Evolutionary conservation across 64 coral and sea anemone species (phyloP).

Genomic region (Porites lutea): DNA sequence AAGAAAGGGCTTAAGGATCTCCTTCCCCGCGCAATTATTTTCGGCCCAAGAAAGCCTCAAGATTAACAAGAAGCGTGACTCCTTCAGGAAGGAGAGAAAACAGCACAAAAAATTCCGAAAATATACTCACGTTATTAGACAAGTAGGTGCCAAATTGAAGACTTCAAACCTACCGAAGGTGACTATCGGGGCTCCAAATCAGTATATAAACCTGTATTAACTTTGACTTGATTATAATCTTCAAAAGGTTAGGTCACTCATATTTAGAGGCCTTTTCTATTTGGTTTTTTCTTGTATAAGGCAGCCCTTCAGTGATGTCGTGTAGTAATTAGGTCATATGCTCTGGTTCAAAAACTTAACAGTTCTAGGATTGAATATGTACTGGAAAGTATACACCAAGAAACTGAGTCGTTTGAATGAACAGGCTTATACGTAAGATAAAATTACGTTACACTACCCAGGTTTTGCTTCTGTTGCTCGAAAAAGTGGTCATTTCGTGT

Average conservation of each 20-base stretch:
- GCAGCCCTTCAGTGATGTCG: no score
- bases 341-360: no score
- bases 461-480: no score
- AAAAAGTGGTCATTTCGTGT: no score
- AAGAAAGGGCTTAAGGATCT: no score
- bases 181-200: neutral
- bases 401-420: no score
- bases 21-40: neutral
- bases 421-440: neutral
- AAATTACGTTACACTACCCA: neutral
- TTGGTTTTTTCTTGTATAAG: no score
- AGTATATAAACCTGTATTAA: neutral
- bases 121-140: neutral
- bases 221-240: slow-evolving; percentile 2
- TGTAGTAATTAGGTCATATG: no score
- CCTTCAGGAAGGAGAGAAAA: neutral
- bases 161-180: neutral
- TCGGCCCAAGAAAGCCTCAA: neutral
- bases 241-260: no score
- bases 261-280: no score
- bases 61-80: neutral
- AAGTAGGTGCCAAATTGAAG: neutral
- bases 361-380: no score
- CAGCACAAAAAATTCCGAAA: neutral
- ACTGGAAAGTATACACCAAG: no score